Percentiles rank a stretch among this genome's conserved stretches.
phyloP scores from a whole-genome alignment of 2,797 vertebrate species.

The Petrocephalus sullivani region DNA sequence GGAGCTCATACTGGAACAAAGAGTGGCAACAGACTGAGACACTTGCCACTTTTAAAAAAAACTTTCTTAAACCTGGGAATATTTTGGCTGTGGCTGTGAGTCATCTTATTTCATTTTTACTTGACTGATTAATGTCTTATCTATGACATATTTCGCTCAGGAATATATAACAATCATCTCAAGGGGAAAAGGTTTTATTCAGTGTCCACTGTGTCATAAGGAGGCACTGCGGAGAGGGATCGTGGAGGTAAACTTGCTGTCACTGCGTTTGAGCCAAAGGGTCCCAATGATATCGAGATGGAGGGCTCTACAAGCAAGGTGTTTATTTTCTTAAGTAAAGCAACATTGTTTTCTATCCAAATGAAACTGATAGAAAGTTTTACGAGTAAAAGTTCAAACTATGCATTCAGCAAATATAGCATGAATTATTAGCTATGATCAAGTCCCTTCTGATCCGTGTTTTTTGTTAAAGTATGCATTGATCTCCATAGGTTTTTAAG shows the following conservation, averaged over 20 bases:
- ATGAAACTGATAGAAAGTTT: neutral
- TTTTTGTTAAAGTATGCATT: constrained; percentile 29
- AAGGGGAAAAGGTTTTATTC: constrained; percentile 21
- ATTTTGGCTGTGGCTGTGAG: constrained; percentile 17
- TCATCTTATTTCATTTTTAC: constrained; percentile 13
- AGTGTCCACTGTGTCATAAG: neutral
- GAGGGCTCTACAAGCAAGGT: neutral
- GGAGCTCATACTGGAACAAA: constrained; percentile 17
- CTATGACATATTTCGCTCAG: constrained; percentile 64
- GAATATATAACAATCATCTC: constrained; percentile 55
- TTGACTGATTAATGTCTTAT: neutral
- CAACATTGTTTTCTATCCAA: constrained; percentile 11
- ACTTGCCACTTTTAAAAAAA: constrained; percentile 40
- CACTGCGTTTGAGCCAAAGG: constrained; percentile 19
- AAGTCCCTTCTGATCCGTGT: constrained; percentile 51
- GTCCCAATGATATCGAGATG: neutral
- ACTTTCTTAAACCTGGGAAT: constrained; percentile 30
- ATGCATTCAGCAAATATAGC: constrained; percentile 58
- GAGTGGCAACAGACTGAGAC: constrained; percentile 30
- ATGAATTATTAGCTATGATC: constrained; percentile 60
- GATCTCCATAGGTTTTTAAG: constrained; percentile 41
- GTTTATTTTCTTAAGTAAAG: neutral
- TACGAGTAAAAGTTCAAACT: constrained; percentile 43
- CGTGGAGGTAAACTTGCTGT: neutral
- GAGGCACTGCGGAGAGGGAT: neutral